Percentiles rank a stretch among this genome's conserved stretches.
Conservation (phyloP, 2,113 vertebrate genomes). For the Aptenodytes patagonicus region DNA sequence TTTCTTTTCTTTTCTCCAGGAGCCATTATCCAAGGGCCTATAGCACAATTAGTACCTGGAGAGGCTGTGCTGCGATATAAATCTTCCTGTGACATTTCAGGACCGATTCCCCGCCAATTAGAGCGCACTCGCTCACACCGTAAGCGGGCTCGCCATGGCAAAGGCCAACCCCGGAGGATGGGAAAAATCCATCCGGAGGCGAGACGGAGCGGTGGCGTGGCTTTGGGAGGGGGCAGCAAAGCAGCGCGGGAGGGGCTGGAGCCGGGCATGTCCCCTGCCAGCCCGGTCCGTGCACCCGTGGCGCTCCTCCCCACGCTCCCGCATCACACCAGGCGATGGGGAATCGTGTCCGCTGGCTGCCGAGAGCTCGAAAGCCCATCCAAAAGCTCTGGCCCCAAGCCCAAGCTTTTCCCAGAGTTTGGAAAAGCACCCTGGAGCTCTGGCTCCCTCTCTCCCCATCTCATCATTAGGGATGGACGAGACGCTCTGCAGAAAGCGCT, state of each 20-base stretch:
- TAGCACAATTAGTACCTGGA: slow-evolving; percentile 49
- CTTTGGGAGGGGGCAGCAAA: not conserved
- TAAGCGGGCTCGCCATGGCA: not conserved
- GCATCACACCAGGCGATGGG: accelerated
- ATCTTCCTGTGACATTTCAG: slow-evolving; percentile 71
- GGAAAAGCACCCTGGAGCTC: not conserved
- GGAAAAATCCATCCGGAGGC: not conserved
- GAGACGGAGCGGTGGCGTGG: accelerated
- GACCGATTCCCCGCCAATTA: slow-evolving; percentile 49
- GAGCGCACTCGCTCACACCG: not conserved
- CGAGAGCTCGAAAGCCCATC: not conserved
- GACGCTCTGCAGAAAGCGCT: not conserved
- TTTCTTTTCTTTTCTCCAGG: slow-evolving; percentile 36
- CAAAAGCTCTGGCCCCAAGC: not conserved
- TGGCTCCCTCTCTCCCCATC: not conserved
- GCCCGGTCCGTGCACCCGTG: accelerated
- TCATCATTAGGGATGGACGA: not conserved
- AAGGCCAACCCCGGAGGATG: not conserved
- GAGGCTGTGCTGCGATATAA: slow-evolving; percentile 47
- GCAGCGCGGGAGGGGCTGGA: not conserved
- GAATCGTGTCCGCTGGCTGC: not conserved
- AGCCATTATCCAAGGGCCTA: slow-evolving; percentile 28
- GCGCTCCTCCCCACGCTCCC: not conserved
- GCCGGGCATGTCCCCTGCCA: not conserved
- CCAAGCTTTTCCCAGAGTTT: not conserved